A percentile compares a stretch with the other conserved stretches of the same genome.
phyloP scores from a whole-genome alignment of 2,888 invertebrate genomes.

The Drosophila tripunctata region DNA sequence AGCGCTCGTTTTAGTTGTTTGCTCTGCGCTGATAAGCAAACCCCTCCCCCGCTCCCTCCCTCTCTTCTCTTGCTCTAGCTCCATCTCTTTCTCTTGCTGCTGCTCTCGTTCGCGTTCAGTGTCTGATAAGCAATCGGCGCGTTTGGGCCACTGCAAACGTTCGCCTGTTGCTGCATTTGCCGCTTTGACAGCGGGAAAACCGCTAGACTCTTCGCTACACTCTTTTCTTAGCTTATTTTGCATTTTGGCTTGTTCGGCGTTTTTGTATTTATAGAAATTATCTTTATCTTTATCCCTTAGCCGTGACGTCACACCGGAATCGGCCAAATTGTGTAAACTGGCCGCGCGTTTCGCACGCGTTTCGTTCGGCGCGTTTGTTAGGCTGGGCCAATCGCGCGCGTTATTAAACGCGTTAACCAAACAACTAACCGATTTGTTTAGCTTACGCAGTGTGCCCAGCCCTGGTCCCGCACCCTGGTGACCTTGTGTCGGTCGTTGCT shows the following conservation, averaged over 20 bases:
- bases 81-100: too few relatives aligned
- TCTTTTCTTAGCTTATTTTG: slow-evolving; percentile 47
- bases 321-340: slow-evolving; percentile 79
- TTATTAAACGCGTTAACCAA: slow-evolving; percentile 71
- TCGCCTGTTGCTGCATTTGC: slow-evolving; percentile 58
- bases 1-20: slow-evolving; percentile 1
- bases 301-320: slow-evolving; percentile 22
- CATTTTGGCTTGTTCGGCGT: slow-evolving; percentile 80
- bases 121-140: slow-evolving; percentile 63
- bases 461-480: slow-evolving; percentile 19
- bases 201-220: slow-evolving; percentile 5
- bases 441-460: slow-evolving; percentile 65
- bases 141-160: slow-evolving; percentile 81
- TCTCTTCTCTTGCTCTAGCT: background rate
- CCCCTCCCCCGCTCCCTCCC: background rate
- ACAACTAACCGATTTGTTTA: slow-evolving; percentile 80
- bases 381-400: slow-evolving; percentile 52
- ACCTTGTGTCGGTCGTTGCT: slow-evolving; percentile 18
- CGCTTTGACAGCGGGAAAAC: slow-evolving; percentile 63
- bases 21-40: slow-evolving; percentile 38
- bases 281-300: slow-evolving; percentile 76
- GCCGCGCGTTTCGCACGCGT: slow-evolving; percentile 75
- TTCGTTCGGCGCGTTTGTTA: slow-evolving; percentile 41
- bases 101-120: slow-evolving; percentile 24
- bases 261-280: slow-evolving; percentile 84